A percentile compares a stretch with the other conserved stretches of the same genome.
Conservation (phyloP, 1,140 invertebrate species). For the Drosophila aff. region DNA sequence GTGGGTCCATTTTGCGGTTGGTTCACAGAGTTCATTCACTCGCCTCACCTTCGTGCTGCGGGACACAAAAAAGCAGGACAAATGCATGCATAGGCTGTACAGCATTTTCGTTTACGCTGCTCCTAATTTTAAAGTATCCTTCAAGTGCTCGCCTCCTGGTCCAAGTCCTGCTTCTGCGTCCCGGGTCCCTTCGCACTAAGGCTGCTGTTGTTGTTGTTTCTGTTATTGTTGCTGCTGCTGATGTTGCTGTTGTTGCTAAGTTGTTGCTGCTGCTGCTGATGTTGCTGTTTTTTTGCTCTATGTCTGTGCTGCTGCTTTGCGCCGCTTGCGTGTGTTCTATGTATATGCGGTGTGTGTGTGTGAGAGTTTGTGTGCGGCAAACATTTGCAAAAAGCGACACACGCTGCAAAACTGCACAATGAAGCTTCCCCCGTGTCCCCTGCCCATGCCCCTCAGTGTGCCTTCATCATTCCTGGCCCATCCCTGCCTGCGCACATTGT, state of each 20-base stretch:
- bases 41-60: slow-evolving; percentile 38
- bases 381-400: slow-evolving; percentile 82
- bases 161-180: not conserved
- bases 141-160: slow-evolving; percentile 46
- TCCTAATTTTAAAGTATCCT: slow-evolving; percentile 76
- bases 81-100: slow-evolving; percentile 62
- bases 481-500: slow-evolving; percentile 28
- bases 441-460: not conserved
- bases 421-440: slow-evolving; percentile 41
- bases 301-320: slow-evolving; percentile 23
- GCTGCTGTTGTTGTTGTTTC: slow-evolving; percentile 33
- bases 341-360: slow-evolving; percentile 29
- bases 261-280: slow-evolving; percentile 35
- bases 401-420: slow-evolving; percentile 81
- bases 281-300: slow-evolving; percentile 49
- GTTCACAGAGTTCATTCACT: slow-evolving; percentile 37
- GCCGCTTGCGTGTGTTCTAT: slow-evolving; percentile 18
- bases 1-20: slow-evolving; percentile 39
- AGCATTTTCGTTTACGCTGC: slow-evolving; percentile 68
- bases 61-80: slow-evolving; percentile 38
- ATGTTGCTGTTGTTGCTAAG: slow-evolving; percentile 37
- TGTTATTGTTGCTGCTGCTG: slow-evolving; percentile 42
- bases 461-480: slow-evolving; percentile 9
- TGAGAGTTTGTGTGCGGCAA: slow-evolving; percentile 62
- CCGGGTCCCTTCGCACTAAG: slow-evolving; percentile 2